Percentiles rank a stretch among this genome's conserved stretches.
phyloP scores from a whole-genome alignment of 2,113 vertebrate genomes.

The Vidua chalybeata region DNA sequence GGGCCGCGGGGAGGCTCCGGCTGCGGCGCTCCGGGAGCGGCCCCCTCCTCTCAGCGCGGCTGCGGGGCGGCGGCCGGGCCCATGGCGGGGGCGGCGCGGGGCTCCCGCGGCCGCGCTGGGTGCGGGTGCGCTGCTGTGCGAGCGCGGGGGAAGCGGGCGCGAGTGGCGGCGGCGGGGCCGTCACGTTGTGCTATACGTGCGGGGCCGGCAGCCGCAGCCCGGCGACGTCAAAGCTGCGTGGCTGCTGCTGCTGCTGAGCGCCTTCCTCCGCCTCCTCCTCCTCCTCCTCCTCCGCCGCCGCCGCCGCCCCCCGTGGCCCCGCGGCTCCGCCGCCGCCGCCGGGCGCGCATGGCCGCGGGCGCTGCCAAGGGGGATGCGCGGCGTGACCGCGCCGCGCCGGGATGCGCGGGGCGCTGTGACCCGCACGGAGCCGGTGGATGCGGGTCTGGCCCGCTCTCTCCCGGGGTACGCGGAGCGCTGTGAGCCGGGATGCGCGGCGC shows the following conservation, averaged over 20 bases:
- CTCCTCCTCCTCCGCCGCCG: background rate
- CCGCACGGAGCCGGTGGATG: background rate
- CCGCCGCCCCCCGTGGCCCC: background rate
- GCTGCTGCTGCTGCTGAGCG: background rate
- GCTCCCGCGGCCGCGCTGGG: no score
- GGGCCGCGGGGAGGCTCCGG: no score
- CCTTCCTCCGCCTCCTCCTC: background rate
- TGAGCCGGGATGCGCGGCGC: no score
- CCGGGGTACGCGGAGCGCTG: background rate
- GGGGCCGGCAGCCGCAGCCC: background rate
- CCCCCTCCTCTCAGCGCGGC: no score
- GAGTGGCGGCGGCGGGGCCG: no score
- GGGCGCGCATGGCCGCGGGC: background rate
- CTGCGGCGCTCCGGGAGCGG: no score
- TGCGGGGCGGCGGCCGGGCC: no score
- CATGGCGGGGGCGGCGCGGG: no score
- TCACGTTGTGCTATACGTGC: no score
- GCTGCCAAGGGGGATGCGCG: background rate
- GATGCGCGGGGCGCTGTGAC: background rate
- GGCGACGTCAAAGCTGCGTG: background rate
- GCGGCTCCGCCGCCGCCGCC: background rate
- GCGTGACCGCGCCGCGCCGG: background rate
- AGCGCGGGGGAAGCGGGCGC: no score
- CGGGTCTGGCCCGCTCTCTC: background rate
- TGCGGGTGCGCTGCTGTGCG: no score